Conservation (phyloP, 2,797 vertebrate genomes). For the Neopelma chrysocephalum region DNA sequence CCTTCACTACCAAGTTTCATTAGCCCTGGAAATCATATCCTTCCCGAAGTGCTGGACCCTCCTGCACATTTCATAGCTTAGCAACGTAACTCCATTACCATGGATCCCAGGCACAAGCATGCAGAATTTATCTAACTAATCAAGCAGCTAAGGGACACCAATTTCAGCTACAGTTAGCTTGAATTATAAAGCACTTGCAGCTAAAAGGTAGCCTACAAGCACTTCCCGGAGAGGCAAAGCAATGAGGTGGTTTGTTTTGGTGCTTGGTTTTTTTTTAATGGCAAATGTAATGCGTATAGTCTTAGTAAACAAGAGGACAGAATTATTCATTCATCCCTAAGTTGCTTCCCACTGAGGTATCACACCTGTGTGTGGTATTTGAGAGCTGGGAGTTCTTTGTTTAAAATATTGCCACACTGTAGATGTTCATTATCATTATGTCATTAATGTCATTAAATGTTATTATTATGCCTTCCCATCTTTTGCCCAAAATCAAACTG, state of each 20-base stretch:
- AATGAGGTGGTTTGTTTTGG: neutral
- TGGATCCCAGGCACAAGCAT: slow-evolving; percentile 44
- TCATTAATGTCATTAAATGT: neutral
- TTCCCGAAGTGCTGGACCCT: neutral
- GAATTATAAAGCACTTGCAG: neutral
- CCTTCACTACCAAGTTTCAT: neutral
- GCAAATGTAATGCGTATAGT: neutral
- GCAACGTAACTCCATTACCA: slow-evolving; percentile 62
- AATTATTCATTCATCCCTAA: neutral
- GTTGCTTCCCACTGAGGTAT: neutral
- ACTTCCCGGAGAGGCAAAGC: neutral
- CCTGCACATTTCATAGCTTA: slow-evolving; percentile 43
- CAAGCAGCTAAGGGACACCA: slow-evolving; percentile 9
- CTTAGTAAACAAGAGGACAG: neutral
- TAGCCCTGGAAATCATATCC: slow-evolving; percentile 9
- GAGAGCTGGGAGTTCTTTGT: slow-evolving; percentile 3
- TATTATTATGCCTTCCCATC: neutral
- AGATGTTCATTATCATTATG: neutral
- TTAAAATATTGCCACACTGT: neutral
- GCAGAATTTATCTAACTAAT: slow-evolving; percentile 52
- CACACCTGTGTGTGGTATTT: neutral
- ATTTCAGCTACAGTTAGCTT: slow-evolving; percentile 8
- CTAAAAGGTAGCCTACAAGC: neutral
- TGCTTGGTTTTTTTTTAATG: neutral
- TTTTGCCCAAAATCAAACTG: slow-evolving; percentile 3